phyloP scores from a whole-genome alignment of 2,113 vertebrate genomes.

The Coptodon rendalli region DNA sequence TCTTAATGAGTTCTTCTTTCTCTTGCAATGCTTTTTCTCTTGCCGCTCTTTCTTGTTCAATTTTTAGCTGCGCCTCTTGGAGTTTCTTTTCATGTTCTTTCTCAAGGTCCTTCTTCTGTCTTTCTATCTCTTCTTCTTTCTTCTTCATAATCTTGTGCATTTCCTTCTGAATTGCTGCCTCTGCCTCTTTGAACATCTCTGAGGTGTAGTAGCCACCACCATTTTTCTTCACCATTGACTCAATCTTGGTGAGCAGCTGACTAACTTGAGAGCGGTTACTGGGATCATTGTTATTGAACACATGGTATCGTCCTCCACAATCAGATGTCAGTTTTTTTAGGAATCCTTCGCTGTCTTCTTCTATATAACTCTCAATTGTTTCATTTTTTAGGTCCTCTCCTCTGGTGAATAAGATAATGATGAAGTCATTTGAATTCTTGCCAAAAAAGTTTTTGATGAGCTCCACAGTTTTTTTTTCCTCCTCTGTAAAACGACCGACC shows the following conservation, averaged over 20 bases:
- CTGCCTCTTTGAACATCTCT: background rate
- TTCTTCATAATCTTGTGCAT: background rate
- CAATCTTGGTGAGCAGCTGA: background rate
- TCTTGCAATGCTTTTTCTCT: background rate
- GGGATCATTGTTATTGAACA: conserved; percentile 10
- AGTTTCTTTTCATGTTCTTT: background rate
- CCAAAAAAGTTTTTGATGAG: conserved; percentile 42
- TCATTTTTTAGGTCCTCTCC: conserved; percentile 14
- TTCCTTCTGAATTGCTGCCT: background rate
- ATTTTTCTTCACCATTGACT: conserved; percentile 15
- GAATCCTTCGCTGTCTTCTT: background rate
- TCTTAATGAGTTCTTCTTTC: background rate
- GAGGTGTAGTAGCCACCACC: background rate
- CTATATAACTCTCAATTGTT: background rate
- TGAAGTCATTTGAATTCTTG: conserved; percentile 14
- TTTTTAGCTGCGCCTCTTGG: rapidly evolving
- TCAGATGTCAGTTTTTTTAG: background rate
- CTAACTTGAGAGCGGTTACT: conserved; percentile 5
- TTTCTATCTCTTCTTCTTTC: conserved; percentile 13
- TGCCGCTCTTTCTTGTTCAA: background rate
- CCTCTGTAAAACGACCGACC: conserved; percentile 35
- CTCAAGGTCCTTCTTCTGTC: background rate
- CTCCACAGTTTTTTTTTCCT: conserved; percentile 27
- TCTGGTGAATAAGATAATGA: conserved; percentile 40
- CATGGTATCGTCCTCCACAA: background rate